Evolutionary conservation across 1,140 invertebrate genomes (phyloP), one percentile per base, ranked within the genome.

Genomic region (Trichonephila clavipes): DNA sequence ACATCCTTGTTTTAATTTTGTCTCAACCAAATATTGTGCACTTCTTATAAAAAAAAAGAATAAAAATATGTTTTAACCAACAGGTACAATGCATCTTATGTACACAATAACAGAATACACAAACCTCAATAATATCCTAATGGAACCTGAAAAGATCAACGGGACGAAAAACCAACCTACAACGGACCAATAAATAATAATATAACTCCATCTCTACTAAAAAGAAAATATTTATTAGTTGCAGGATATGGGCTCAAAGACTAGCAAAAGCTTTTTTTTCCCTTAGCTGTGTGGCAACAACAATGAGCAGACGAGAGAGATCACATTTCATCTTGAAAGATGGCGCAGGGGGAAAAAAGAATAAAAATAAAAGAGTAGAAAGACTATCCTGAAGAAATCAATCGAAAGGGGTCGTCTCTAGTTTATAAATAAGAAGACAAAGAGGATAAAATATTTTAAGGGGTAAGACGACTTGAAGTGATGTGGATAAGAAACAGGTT

Each of bases 321-420:
- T 88, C 91, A 87, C 91, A 92, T 92, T 92, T 92, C 91, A 92
- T 92, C 91, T 40, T 92, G 90, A 92, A 85, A 92, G 81, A 92
- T 92, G 90, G 81, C 81, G 90, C 81, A 94, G 51, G 24, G 51
- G 81, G 19, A 62, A 62, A 24, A 40, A 69, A 21, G 10, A 85
- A 18, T 94, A 94, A 82, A 94, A 94, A 95, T 94, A 94, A 92
- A 89, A 94, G 94, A 92, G 88, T 88, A 94, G 77, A 94, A 51
- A 90, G 72, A 90, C 72, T 90, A 90, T 58, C 89, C 51, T 14
- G 83, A 61, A 85, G 83, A 85, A 85, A 85, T 85, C 83, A 85
- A 85, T 85, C 83, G 83, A 85, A 85, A 59, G 51, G 58, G 51
- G 83, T 85, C 72, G 72, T 40, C 72, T 28, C 28, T 61, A 61